Evolutionary conservation across 1,140 invertebrate genomes (phyloP).

Genomic region (Caenorhabditis elegans): WBcel235 BX284603.4:7338501-7339000

Average conservation of each 20-base stretch:
- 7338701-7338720: slow-evolving; percentile 9
- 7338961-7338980: not conserved
- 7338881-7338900: no score
- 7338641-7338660: not conserved
- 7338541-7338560: not conserved
- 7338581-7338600: not conserved
- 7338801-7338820: slow-evolving; percentile 2
- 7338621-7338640: not conserved
- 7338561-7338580: not conserved
- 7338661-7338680: not conserved
- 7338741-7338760: slow-evolving; percentile 21
- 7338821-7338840: not conserved
- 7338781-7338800: no score
- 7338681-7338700: not conserved
- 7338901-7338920: slow-evolving; percentile 13
- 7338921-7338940: slow-evolving; percentile 20
- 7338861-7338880: not conserved
- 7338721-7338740: not conserved
- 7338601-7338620: not conserved
- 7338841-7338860: not conserved
- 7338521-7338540: not conserved
- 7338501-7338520: no score
- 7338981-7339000: not conserved
- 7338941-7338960: not conserved
- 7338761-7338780: no score